Percentiles rank a stretch among this genome's conserved stretches.
phyloP scores from a whole-genome alignment of 2,888 invertebrate species.

The Tipula helvola region DNA sequence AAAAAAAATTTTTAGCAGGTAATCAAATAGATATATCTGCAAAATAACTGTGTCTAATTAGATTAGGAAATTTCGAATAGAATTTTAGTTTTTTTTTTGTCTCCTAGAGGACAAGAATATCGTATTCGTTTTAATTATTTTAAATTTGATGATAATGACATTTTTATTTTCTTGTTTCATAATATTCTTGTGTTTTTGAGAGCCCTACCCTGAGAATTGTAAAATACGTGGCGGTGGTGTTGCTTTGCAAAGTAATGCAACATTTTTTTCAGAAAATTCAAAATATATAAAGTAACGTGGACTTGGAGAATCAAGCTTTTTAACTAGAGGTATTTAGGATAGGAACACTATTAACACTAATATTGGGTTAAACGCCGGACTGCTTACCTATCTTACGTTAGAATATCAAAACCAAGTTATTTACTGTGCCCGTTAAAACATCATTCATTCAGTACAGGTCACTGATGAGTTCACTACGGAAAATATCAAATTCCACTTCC shows the following conservation, averaged over 20 bases:
- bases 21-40: not conserved
- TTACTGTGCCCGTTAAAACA: no score
- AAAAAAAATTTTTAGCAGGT: not conserved
- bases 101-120: not conserved
- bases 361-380: no score
- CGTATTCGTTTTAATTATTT: not conserved
- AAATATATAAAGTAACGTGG: no score
- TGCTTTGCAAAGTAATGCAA: not conserved
- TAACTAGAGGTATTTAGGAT: no score
- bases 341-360: no score
- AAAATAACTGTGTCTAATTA: not conserved
- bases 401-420: no score
- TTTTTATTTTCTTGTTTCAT: not conserved
- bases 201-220: not conserved
- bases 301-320: no score
- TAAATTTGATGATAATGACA: not conserved
- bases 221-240: not conserved
- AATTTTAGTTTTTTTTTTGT: not conserved
- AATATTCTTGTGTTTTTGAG: not conserved
- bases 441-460: no score
- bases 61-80: not conserved
- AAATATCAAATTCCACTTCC: no score
- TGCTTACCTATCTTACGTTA: no score
- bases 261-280: not conserved
- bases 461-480: no score